Conservation (phyloP, 1,140 invertebrate genomes). For the Popillia japonica region DNA sequence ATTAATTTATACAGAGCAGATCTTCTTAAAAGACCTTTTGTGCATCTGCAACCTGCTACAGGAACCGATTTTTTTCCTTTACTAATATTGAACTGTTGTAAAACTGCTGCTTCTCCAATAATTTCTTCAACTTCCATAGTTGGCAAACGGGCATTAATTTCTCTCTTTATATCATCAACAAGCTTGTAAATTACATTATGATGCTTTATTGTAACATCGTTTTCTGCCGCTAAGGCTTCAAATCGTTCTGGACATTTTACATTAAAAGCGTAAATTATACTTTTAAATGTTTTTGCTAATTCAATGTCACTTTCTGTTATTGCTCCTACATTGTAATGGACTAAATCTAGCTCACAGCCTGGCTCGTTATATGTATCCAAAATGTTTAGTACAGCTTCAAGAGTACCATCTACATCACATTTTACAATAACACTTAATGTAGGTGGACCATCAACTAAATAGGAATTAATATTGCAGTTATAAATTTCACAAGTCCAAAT, state of each 20-base stretch:
- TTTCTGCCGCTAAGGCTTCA: slow-evolving; percentile 62
- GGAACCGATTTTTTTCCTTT: slow-evolving; percentile 83
- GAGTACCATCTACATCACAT: slow-evolving; percentile 87
- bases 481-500: slow-evolving; percentile 58
- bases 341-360: slow-evolving; percentile 81
- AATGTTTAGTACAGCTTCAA: slow-evolving; percentile 93
- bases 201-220: slow-evolving; percentile 69
- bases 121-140: slow-evolving; percentile 76
- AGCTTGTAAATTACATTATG: slow-evolving; percentile 93
- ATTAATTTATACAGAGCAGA: slow-evolving; percentile 73
- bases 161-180: slow-evolving; percentile 85
- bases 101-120: slow-evolving; percentile 84
- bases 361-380: slow-evolving; percentile 86
- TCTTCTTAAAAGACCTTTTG: slow-evolving; percentile 79
- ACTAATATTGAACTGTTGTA: slow-evolving; percentile 84
- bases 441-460: slow-evolving; percentile 59
- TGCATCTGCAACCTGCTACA: slow-evolving; percentile 89
- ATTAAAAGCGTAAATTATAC: slow-evolving; percentile 89
- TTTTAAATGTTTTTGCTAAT: slow-evolving; percentile 84
- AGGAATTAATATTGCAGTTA: slow-evolving; percentile 63
- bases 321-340: slow-evolving; percentile 90
- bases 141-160: slow-evolving; percentile 80
- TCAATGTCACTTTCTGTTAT: slow-evolving; percentile 86
- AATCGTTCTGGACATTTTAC: slow-evolving; percentile 67
- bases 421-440: slow-evolving; percentile 70